Evolutionary conservation across 2,113 vertebrate species (phyloP).

Genomic region (Microcebus ravelobensis): DNA sequence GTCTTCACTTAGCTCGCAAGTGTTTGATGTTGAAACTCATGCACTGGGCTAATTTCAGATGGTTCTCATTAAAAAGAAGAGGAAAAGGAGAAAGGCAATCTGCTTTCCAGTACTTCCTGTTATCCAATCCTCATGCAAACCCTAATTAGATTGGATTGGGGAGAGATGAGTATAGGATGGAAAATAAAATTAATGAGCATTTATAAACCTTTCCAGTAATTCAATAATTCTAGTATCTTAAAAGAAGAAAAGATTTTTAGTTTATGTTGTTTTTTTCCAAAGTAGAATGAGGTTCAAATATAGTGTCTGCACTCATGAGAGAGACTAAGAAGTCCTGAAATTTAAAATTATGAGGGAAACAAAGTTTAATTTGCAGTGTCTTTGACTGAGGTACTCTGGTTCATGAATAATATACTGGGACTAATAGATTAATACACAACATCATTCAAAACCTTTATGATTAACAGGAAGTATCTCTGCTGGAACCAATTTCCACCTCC

Average conservation of each 20-base stretch:
- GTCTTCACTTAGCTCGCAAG: neutral
- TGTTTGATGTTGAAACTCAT: constrained; percentile 12
- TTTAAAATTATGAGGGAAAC: neutral
- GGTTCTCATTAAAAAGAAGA: constrained; percentile 67
- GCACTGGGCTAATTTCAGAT: constrained; percentile 61
- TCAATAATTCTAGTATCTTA: constrained; percentile 39
- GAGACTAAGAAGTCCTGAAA: neutral
- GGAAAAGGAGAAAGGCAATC: constrained; percentile 33
- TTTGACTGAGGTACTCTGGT: neutral
- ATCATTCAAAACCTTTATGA: constrained; percentile 16
- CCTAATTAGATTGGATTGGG: constrained; percentile 56
- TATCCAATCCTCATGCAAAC: constrained; percentile 23
- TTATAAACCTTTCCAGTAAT: constrained; percentile 47
- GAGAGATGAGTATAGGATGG: neutral
- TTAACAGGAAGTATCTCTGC: constrained; percentile 53
- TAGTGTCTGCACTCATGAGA: neutral
- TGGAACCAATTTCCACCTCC: constrained; percentile 70
- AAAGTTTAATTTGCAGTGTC: neutral
- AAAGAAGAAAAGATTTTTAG: neutral
- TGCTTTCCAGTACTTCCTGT: constrained; percentile 61
- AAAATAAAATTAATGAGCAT: constrained; percentile 54
- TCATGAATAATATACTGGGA: neutral
- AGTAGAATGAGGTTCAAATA: constrained; percentile 3
- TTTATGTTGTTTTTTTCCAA: neutral
- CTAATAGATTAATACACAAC: constrained; percentile 21